Base-by-base conservation (phyloP, 2,888 invertebrate species). In the Dryadula phaetusa region DNA sequence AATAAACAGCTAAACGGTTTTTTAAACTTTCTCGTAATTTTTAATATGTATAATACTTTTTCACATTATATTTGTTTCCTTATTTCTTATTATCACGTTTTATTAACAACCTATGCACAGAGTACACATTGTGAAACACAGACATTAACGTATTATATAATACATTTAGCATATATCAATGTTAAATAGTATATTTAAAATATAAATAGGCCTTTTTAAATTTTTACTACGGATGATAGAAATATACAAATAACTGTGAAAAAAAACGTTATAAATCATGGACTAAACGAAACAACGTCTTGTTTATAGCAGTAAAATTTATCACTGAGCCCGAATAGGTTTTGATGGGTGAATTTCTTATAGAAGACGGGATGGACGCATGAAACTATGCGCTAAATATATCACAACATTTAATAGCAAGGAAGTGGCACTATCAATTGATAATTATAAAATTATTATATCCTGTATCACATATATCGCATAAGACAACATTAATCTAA, bases 301-400 rank as follows among this genome's bases (percentile, higher is more conserved):
- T 69, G 66, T 70, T 69, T 69, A 70, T 72, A 63, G 69, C 32
- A 28, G 61, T 64, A 60, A 65, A 70, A 72, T 70, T 67, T 69
- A 72, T 70, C 69, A 52, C 49, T 54, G 49, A 56, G 18, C 47
- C 40, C 68, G 68, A 71, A 74, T 75, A 64, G 52, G 70, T 72
- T 71, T 73, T 71, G 69, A 69, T 56, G 70, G 60, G 69, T 64
- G 66, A 56, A 66, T 64, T 71, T 67, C 65, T 62, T 25, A 46
- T 63, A 58, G 70, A 67, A 72, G 70, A 73, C 69, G 66, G 44
- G 63, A 74, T 56, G 67, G 68, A 72, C 66, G 68, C 64, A 66
- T 58, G 62, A 54, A 63, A 63, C 60, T 53, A 64, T 62, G 61
- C 54, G 71, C 72, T 75, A 75, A 74, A 71, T 76, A 72, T 72